Percentiles rank a stretch among this genome's conserved stretches.
These are phyloP conservation scores for Leguminivora glycinivorella DNA, from an alignment of 1,140 invertebrate genomes.

Conservation along the genomic window DNA sequence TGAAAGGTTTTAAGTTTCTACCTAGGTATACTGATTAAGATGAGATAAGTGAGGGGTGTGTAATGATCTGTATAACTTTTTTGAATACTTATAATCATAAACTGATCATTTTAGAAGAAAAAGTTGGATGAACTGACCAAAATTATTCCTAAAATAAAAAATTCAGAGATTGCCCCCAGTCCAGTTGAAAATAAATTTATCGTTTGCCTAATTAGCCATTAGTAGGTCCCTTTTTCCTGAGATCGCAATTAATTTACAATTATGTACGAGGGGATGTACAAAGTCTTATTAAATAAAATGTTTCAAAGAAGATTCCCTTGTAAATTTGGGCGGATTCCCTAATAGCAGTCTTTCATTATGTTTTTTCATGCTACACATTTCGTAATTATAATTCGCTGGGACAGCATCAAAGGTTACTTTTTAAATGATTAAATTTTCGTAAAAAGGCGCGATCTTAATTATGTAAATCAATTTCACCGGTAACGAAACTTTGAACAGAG, in stretches of 20 bases:
- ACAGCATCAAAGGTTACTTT: conserved; percentile 11
- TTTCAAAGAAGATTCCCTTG: conserved; percentile 47
- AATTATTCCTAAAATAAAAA: neutral
- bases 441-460: neutral
- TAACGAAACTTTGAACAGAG: conserved; percentile 1
- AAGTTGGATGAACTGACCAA: neutral
- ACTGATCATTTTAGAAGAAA: neutral
- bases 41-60: no score
- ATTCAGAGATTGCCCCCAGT: neutral
- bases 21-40: no score
- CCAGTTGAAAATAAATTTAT: conserved; percentile 47
- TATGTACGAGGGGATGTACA: conserved; percentile 65
- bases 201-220: conserved; percentile 63
- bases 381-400: conserved; percentile 12
- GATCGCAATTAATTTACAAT: conserved; percentile 73
- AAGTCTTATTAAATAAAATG: conserved; percentile 69
- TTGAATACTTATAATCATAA: no score
- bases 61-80: no score
- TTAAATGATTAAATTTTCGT: conserved; percentile 3
- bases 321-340: conserved; percentile 56
- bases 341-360: conserved; percentile 58
- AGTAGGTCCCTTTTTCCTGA: conserved; percentile 59
- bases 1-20: no score
- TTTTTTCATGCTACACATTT: conserved; percentile 17
- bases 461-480: conserved; percentile 24